Base-by-base conservation (phyloP, 2,888 invertebrate species). In the Mythimna impura region DNA sequence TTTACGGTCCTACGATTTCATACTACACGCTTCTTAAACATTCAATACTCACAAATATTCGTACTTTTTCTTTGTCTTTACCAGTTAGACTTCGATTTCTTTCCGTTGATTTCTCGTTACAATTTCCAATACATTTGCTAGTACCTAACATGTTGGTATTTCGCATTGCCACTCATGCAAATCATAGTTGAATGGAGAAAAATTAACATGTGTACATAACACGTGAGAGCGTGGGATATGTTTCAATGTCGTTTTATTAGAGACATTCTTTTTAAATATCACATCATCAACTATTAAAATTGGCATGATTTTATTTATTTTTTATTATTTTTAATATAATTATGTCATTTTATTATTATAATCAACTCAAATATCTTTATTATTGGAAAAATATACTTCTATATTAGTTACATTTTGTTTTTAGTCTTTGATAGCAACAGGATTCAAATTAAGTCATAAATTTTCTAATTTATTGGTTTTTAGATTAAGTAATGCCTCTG, bases 191-290 rank as follows among this genome's bases (percentile, higher is more conserved):
- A 78, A 82, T 81, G 55, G 54, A 78, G 34, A 71, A 68, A 71
- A 66, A 75, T 60, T 66, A n/a, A 61, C 64, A 65, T 64, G 55
- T 78, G 72, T 1, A 57, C 65, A 30, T 0, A 57, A 68, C 82
- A 73, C 80, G 70, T 78, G 70, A 71, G 43, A 63, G 73, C 67
- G 82, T 78, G 62, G 73, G 75, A 62, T 71, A 60, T 63, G 34
- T 73, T 62, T 66, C 82, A 83, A 81, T 81, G 78, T 60, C 64
- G 60, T 58, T 69, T 43, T 77, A 63, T 65, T 63, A 73, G 50
- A 81, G 67, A 71, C 54, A 52, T 43, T 54, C 6, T 73, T 71
- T 68, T 71, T 34, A 71, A 78, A 82, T 78, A 82, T 61, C 66
- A 72, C 12, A 54, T 72, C 52, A 40, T 58, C 34, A 58, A 9